Percentiles rank a stretch among this genome's conserved stretches.
These are phyloP conservation scores for Gerris buenoi DNA, from an alignment of 1,140 invertebrate species.

Conservation along the genomic window DNA sequence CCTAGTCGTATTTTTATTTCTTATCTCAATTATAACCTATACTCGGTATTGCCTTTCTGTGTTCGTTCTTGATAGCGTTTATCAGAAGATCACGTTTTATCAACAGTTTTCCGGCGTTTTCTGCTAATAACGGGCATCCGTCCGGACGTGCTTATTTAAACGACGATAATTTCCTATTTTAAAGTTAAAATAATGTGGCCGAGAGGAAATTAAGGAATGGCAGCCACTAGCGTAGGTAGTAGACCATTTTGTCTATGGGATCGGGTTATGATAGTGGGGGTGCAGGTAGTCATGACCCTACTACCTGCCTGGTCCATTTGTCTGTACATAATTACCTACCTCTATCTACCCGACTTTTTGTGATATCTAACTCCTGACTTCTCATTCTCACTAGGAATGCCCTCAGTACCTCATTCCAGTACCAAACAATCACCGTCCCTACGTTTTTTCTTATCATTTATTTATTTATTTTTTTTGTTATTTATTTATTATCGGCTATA, in stretches of 20 bases:
- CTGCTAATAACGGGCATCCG: not conserved
- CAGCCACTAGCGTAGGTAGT: no score
- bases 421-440: not conserved
- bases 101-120: not conserved
- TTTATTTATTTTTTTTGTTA: not conserved
- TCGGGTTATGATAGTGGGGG: not conserved
- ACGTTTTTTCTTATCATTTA: not conserved
- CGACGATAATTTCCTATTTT: no score
- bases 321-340: not conserved
- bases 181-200: no score
- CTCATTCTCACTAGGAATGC: constrained; percentile 3
- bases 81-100: not conserved
- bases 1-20: not conserved
- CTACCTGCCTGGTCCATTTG: not conserved
- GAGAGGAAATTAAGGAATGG: no score
- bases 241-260: not conserved
- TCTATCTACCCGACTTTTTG: not conserved
- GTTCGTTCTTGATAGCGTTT: not conserved
- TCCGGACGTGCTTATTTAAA: no score
- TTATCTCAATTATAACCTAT: not conserved
- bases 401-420: not conserved
- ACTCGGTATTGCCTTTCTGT: no score
- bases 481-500: no score
- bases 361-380: not conserved
- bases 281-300: not conserved